Base-by-base conservation (phyloP, 2,888 invertebrate genomes). In the Eupithecia abbreviata region DNA sequence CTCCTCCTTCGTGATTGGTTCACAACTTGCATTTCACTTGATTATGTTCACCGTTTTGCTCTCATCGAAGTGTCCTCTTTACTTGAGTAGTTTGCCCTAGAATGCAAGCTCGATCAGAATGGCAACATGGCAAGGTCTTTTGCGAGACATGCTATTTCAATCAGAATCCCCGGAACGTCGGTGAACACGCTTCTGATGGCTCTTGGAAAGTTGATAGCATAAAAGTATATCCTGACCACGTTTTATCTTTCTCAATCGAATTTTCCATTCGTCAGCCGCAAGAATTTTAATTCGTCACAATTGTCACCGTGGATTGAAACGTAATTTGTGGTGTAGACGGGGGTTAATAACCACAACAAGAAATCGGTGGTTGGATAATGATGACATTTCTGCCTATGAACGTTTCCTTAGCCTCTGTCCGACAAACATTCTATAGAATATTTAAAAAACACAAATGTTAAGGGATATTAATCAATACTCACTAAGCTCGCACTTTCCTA, bases 71-170 rank as follows among this genome's bases (percentile, higher is more conserved):
- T 77, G 75, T 73, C 68, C 72, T 75, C 72, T 71, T 82, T 80
- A 81, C 82, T 84, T 79, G 82, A 83, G 74, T 73, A 82, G 80
- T 73, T 72, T 51, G 71, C 43, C 77, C 72, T 55, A 72, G 79
- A 76, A 74, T 75, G 69, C 75, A 74, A 72, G 73, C 74, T 81
- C 73, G 73, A 68, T 79, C 83, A 82, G 80, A 85, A 84, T 85
- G 81, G 83, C 30, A 30, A 30, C 30, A 6, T 7, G 45, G 6
- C 84, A 87, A 86, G 83, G 82, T 83, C 82, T 84, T 81, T 85
- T 84, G 85, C 82, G 79, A 81, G 81, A 84, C 77, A 80, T 74
- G 82, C 30, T 30, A 30, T 30, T 30, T 30, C 30, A 30, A 30
- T 30, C 30, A 1, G 30, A 30, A 30, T 30, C 30, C 30, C 30